Base-by-base conservation (phyloP, 1,140 invertebrate species). In the Atta colombica region DNA sequence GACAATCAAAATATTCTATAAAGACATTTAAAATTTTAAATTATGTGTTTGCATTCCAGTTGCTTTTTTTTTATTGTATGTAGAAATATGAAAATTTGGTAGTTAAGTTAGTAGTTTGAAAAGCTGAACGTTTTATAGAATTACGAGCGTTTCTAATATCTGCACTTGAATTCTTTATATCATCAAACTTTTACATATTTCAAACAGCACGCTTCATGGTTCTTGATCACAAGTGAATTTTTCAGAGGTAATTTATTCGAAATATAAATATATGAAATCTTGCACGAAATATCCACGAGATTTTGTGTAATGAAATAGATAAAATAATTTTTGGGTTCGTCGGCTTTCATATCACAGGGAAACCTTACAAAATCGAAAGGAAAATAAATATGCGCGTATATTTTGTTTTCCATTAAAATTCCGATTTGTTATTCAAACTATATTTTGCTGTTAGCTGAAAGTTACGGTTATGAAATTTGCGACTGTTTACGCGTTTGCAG, bases 231-330 rank as follows among this genome's bases (percentile, higher is more conserved):
- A 21, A 21, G 58, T 0, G 8, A 28, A 77, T 12, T 18, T 25
- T 77, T 77, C 60, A 35, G 12, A 61, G 14, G 6, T 8, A 31
- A 12, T 77, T 65, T 18, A 18, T 45, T 66, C 28, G 31, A 25
- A 78, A 66, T 53, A 66, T 66, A 49, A 39, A 66, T 49, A 31
- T n/a, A 55, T n/a, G 25, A 66, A 10, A 49, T 78, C 49, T 77
- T 66, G 12, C 18, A 51, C 2, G 55, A 58, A n/a, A 75, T 35
- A 39, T 58, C 8, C 3, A 60, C 53, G 55, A 75, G n/a, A 75
- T 60, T 75, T 75, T 60, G 6, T 75, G 6, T 28, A 25, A 21
- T n/a, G n/a, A 16, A 58, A 58, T 12, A 16, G 14, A 35, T 35
- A 35, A 18, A 74, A 58, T n/a, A 28, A 53, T 21, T 39, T 74